Evolutionary conservation across 1,140 invertebrate species (phyloP).

Genomic region (Diplogasteroides magnus): DNA sequence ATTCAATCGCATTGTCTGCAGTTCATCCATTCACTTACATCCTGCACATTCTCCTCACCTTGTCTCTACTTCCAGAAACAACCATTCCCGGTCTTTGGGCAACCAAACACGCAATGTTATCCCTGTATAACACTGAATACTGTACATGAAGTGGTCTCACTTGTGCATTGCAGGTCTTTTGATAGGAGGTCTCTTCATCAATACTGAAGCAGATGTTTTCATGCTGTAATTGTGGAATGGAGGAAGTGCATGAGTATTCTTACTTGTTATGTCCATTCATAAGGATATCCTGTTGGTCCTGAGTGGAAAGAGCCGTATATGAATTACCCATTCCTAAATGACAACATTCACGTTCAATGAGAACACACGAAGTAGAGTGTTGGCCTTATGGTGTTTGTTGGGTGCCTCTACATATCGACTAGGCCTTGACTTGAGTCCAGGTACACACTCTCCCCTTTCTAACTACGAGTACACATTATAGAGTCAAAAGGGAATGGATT

Average conservation of each 20-base stretch:
- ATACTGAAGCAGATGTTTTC: neutral
- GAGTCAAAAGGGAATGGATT: too few species aligned
- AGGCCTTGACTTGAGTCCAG: too few species aligned
- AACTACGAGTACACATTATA: too few species aligned
- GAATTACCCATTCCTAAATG: neutral
- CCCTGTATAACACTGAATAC: neutral
- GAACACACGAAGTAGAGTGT: too few species aligned
- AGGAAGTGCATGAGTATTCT: too few species aligned
- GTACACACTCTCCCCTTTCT: too few species aligned
- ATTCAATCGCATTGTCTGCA: constrained; percentile 4
- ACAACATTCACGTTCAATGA: neutral
- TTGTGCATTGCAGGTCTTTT: neutral
- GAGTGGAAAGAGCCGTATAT: neutral
- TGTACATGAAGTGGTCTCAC: neutral
- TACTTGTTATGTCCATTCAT: neutral
- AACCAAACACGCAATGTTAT: neutral
- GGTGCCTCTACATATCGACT: too few species aligned
- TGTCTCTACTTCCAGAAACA: neutral
- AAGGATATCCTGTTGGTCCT: neutral
- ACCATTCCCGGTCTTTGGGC: neutral
- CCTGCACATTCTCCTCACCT: neutral
- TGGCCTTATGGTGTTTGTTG: too few species aligned
- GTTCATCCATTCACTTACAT: neutral
- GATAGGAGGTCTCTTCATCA: neutral
- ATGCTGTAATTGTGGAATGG: too few species aligned